A percentile compares a stretch with the other conserved stretches of the same genome.
These are phyloP conservation scores for Oncopodura yosiiana DNA, from an alignment of 1,140 invertebrate genomes.

Conservation along the genomic window DNA sequence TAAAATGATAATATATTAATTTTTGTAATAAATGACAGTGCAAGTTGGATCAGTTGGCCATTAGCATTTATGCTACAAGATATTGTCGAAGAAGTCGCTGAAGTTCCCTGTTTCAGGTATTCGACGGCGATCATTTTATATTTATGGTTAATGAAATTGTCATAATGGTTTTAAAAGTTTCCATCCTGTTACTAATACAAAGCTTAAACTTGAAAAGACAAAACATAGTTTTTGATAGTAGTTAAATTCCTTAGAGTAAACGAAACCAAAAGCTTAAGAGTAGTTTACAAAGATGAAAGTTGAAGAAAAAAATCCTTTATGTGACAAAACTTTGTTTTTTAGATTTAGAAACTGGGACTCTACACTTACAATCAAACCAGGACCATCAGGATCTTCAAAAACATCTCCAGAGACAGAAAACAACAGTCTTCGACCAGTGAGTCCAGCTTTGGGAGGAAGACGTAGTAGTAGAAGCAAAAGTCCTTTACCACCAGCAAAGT, in stretches of 20 bases:
- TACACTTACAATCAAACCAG: slow-evolving; percentile 34
- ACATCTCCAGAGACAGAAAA: slow-evolving; percentile 25
- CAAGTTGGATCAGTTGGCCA: slow-evolving; percentile 82
- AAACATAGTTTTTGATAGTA: no score
- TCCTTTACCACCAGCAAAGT: no score
- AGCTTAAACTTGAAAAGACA: no score
- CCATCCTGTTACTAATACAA: no score
- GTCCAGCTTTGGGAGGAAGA: slow-evolving; percentile 19
- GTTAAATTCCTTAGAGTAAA: background rate
- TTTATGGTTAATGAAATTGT: no score
- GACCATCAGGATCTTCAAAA: slow-evolving; percentile 5
- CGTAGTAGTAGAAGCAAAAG: slow-evolving; percentile 6
- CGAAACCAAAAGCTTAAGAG: background rate
- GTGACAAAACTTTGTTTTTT: no score
- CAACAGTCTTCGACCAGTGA: slow-evolving; percentile 14
- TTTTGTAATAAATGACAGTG: slow-evolving; percentile 37
- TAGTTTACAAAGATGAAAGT: no score
- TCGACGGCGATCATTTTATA: background rate
- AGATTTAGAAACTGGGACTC: slow-evolving; percentile 35
- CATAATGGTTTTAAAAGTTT: no score
- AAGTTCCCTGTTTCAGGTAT: slow-evolving; percentile 70
- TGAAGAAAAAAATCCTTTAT: no score
- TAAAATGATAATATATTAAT: slow-evolving; percentile 1
- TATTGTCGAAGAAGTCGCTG: slow-evolving; percentile 54
- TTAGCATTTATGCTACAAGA: slow-evolving; percentile 74